Percentiles rank a stretch among this genome's conserved stretches.
These are phyloP conservation scores for Lapara coniferarum DNA, from an alignment of 2,888 invertebrate genomes.

Conservation along the genomic window DNA sequence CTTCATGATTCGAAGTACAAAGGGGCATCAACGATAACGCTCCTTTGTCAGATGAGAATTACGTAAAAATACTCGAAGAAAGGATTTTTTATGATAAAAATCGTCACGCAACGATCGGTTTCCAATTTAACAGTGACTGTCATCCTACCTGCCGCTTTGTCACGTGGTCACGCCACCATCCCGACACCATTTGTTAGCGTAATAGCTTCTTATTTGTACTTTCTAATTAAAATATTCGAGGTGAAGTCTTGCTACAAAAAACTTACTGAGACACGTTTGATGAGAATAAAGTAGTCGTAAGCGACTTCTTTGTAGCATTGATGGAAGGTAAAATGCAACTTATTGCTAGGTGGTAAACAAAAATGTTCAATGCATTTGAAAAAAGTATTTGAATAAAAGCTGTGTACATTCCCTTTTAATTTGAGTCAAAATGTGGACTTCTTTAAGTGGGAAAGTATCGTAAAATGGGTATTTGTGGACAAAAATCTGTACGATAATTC, in stretches of 20 bases:
- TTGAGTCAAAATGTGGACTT: neutral
- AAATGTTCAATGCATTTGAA: conserved; percentile 7
- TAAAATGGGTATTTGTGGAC: no score
- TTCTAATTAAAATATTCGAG: conserved; percentile 72
- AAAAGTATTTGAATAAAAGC: conserved; percentile 2
- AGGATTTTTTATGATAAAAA: conserved; percentile 67
- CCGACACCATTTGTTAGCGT: conserved; percentile 57
- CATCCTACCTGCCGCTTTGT: conserved; percentile 68
- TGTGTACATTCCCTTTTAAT: conserved; percentile 1
- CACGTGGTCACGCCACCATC: conserved; percentile 66
- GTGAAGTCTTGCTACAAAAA: conserved; percentile 57
- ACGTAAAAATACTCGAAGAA: conserved; percentile 66
- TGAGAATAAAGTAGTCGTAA: conserved; percentile 62
- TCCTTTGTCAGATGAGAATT: conserved; percentile 66
- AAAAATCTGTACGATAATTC: no score
- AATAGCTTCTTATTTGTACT: conserved; percentile 71
- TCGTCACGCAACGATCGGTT: conserved; percentile 74
- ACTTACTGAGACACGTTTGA: conserved; percentile 51
- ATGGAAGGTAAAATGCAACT: conserved; percentile 23
- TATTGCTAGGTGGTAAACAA: conserved; percentile 16
- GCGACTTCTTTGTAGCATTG: conserved; percentile 29
- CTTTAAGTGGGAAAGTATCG: neutral
- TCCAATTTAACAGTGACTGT: conserved; percentile 73
- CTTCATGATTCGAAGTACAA: conserved; percentile 2
- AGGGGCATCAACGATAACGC: conserved; percentile 41